These are phyloP conservation scores for Eulimnadia texana DNA, from an alignment of 1,140 invertebrate species.

Conservation along the genomic window DNA sequence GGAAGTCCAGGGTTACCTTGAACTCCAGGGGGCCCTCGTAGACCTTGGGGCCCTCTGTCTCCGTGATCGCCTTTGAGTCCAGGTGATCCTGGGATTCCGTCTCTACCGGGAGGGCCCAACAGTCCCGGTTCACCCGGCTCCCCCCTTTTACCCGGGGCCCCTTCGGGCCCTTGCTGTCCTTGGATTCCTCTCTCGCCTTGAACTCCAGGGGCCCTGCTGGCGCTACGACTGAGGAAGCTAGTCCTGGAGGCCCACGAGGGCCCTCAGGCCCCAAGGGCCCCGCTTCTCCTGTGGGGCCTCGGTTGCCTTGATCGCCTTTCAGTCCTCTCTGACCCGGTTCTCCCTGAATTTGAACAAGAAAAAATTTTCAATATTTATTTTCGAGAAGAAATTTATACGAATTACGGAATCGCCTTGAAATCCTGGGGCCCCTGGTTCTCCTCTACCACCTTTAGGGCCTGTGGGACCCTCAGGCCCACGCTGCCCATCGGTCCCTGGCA, in stretches of 20 bases:
- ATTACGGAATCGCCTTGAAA: background rate
- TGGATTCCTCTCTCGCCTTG: slow-evolving; percentile 17
- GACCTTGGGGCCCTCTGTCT: slow-evolving; percentile 20
- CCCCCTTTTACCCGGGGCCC: slow-evolving; percentile 7
- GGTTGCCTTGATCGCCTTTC: background rate
- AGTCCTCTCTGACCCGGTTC: background rate
- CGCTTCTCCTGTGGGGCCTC: background rate
- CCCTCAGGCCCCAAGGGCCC: slow-evolving; percentile 15
- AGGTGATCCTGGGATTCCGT: background rate
- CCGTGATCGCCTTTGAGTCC: slow-evolving; percentile 1
- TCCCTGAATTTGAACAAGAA: background rate
- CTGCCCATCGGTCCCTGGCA: background rate
- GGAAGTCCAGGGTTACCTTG: slow-evolving; percentile 24
- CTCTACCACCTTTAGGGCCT: background rate
- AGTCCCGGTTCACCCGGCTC: slow-evolving; percentile 12
- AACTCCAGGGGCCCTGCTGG: slow-evolving; percentile 11
- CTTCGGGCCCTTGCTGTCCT: slow-evolving; percentile 18
- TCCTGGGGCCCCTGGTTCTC: background rate
- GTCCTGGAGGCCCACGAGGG: slow-evolving; percentile 15
- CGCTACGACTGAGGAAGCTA: background rate
- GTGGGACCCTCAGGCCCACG: background rate
- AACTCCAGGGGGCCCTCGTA: slow-evolving; percentile 17
- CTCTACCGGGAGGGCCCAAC: slow-evolving; percentile 18
- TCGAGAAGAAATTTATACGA: background rate
- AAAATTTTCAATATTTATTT: too few species aligned